These are phyloP conservation scores for Sycophila texana DNA, from an alignment of 2,888 invertebrate species.

Conservation along the genomic window DNA sequence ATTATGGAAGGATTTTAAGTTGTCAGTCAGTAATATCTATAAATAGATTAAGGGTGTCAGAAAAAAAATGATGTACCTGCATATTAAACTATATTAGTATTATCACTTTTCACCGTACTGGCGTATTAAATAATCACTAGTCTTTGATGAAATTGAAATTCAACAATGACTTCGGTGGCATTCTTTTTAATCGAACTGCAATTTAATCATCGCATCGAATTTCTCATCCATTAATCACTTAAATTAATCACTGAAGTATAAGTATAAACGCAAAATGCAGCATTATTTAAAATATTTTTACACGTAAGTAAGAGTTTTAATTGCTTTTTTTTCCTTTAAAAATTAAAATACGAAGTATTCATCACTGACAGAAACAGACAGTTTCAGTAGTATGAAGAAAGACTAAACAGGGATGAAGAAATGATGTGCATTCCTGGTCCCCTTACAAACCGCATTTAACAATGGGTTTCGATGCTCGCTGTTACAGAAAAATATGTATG, in stretches of 20 bases:
- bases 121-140: slow-evolving; percentile 59
- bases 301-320: slow-evolving; percentile 8
- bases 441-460: slow-evolving; percentile 51
- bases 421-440: slow-evolving; percentile 55
- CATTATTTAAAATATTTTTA: slow-evolving; percentile 34
- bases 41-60: slow-evolving; percentile 42
- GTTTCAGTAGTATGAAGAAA: slow-evolving; percentile 40
- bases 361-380: slow-evolving; percentile 23
- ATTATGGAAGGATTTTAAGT: slow-evolving; percentile 43
- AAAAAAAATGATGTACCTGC: slow-evolving; percentile 49
- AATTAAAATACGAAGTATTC: slow-evolving; percentile 20
- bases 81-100: slow-evolving; percentile 57
- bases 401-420: slow-evolving; percentile 50
- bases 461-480: slow-evolving; percentile 45
- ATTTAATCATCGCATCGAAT: slow-evolving; percentile 47
- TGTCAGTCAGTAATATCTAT: slow-evolving; percentile 53
- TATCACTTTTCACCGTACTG: slow-evolving; percentile 60
- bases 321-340: slow-evolving; percentile 7
- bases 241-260: slow-evolving; percentile 45
- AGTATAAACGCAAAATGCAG: slow-evolving; percentile 46
- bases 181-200: slow-evolving; percentile 52
- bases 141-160: slow-evolving; percentile 57
- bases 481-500: slow-evolving; percentile 52
- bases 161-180: slow-evolving; percentile 58
- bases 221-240: slow-evolving; percentile 44